A percentile compares a stretch with the other conserved stretches of the same genome.
phyloP scores from a whole-genome alignment of 2,113 vertebrate species.

The Leiothrix lutea region DNA sequence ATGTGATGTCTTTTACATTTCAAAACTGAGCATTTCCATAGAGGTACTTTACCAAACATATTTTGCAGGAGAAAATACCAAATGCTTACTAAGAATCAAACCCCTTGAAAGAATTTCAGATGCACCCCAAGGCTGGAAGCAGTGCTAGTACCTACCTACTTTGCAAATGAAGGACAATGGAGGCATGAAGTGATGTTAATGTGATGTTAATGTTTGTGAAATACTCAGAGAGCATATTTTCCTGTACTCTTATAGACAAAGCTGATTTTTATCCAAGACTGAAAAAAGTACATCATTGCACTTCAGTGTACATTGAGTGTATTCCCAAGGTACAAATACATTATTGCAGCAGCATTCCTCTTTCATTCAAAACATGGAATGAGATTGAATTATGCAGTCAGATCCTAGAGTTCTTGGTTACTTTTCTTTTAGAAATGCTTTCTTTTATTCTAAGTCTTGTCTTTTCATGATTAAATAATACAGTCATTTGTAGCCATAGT shows the following conservation, averaged over 20 bases:
- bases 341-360: neutral
- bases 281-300: neutral
- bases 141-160: neutral
- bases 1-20: neutral
- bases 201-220: neutral
- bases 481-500: slow-evolving; percentile 27
- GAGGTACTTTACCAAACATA: neutral
- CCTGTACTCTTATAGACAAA: neutral
- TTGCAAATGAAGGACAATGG: neutral
- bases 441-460: slow-evolving; percentile 57
- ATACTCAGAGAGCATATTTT: neutral
- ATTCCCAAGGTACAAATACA: neutral
- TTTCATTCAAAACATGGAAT: neutral
- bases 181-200: no score
- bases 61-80: neutral
- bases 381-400: neutral
- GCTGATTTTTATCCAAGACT: neutral
- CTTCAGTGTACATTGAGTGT: neutral
- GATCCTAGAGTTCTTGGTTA: neutral
- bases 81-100: neutral
- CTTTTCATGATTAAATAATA: slow-evolving; percentile 63
- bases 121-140: neutral
- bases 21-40: neutral
- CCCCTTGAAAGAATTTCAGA: neutral
- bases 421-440: slow-evolving; percentile 37